Base-by-base conservation (phyloP, 2,797 vertebrate genomes). In the Cyprinodon diabolis region DNA sequence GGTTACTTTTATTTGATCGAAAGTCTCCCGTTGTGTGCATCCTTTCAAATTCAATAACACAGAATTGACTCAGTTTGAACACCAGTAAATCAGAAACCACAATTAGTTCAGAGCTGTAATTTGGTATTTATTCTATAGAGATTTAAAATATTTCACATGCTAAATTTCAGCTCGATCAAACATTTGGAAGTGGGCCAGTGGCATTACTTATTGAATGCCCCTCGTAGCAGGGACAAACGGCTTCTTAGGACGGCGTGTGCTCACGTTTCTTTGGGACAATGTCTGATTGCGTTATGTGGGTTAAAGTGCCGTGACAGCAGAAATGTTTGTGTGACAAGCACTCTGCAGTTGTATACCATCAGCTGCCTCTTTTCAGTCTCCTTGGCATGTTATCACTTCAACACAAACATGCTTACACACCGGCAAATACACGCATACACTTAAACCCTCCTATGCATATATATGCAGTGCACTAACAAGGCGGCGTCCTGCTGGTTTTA, bases 321-420 rank as follows among this genome's bases (percentile, higher is more conserved):
- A 95, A 94, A 94, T 94, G 92, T 95, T 95, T 95, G 93, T 94
- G 91, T 94, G 94, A 94, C 92, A 94, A 94, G 91, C 86, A 88
- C 91, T 89, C 83, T 67, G 67, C 78, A 66, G 90, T 90, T 85
- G 80, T 87, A 92, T 90, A 92, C 91, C 91, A 93, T 94, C 93
- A 94, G 90, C 91, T 89, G 83, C 81, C 82, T 92, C 91, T 93
- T 92, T 91, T 90, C 80, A 92, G 87, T 90, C 89, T 90, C 87
- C 85, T 91, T 91, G 91, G 88, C 84, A 79, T 90, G 88, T 92
- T 93, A 93, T 91, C 88, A 83, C 82, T 86, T 84, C 68, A 40
- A 74, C 72, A 65, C 71, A 17, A 75, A 57, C 69, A 67, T 70
- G 56, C 75, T 78, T 76, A 72, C 56, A 72, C 51, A 74, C 47